Evolutionary conservation across 1,140 invertebrate genomes (phyloP).

Genomic region (Chrysomallon squamiferum): DNA sequence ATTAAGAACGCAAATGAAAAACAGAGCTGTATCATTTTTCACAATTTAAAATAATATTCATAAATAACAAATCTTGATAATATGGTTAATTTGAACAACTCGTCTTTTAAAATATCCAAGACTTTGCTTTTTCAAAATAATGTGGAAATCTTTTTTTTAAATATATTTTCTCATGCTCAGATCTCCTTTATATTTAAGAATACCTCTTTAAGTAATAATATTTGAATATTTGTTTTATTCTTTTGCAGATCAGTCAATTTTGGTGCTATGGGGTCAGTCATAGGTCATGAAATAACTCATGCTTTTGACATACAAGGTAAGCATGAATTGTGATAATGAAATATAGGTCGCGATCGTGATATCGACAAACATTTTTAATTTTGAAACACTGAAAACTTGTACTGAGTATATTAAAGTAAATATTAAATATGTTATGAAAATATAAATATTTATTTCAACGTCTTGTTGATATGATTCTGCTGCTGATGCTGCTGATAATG

Average conservation of each 20-base stretch:
- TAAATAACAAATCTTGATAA: no score
- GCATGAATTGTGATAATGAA: background rate
- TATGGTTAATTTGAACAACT: no score
- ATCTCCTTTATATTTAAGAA: no score
- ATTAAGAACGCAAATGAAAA: background rate
- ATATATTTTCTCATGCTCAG: no score
- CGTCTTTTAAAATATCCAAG: no score
- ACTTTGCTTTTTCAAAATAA: no score
- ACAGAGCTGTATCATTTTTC: background rate
- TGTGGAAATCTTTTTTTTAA: no score
- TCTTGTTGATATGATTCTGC: background rate
- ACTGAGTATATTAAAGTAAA: background rate
- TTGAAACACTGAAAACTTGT: background rate
- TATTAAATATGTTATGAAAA: background rate
- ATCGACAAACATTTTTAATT: background rate
- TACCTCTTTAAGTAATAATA: no score
- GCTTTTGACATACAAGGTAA: constrained; percentile 68
- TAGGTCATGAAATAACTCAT: constrained; percentile 72
- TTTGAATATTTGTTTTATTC: no score
- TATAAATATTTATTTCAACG: background rate
- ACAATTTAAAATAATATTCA: no score
- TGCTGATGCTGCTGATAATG: background rate
- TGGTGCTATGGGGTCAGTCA: constrained; percentile 70
- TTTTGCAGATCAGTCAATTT: constrained; percentile 68
- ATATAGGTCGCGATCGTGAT: background rate